Conservation (phyloP, 2,888 invertebrate species). For the Leucophora obtusa region DNA sequence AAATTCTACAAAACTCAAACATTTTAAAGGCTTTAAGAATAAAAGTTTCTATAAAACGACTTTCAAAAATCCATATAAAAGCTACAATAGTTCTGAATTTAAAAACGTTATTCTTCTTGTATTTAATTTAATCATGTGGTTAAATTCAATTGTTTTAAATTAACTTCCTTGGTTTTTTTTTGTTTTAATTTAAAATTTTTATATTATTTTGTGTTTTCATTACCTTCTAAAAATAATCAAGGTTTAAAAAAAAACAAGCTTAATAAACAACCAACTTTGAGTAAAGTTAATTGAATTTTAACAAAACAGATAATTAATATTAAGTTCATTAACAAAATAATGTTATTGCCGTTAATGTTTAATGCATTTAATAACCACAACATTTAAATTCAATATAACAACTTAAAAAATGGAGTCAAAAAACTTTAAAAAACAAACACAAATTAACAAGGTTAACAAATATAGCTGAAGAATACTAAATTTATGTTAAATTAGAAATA, state of each 20-base stretch:
- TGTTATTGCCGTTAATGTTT: slow-evolving; percentile 42
- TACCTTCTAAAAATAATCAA: slow-evolving; percentile 12
- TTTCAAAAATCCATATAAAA: too few relatives aligned
- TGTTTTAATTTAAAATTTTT: not conserved
- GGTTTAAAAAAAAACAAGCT: not conserved
- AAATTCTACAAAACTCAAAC: too few relatives aligned
- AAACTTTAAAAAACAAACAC: slow-evolving; percentile 1
- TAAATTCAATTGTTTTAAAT: not conserved
- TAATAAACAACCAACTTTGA: not conserved
- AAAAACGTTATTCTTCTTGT: not conserved
- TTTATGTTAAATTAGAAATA: not conserved
- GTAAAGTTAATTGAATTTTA: not conserved
- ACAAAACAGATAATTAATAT: not conserved
- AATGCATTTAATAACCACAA: slow-evolving; percentile 18
- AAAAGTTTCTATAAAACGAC: too few relatives aligned
- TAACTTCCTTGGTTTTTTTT: not conserved
- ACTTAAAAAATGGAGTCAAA: not conserved
- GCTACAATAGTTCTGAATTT: too few relatives aligned
- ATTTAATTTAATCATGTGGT: not conserved
- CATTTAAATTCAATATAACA: not conserved
- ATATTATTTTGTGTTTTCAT: not conserved
- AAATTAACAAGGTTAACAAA: not conserved
- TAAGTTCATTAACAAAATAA: slow-evolving; percentile 51
- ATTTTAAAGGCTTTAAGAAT: too few relatives aligned
- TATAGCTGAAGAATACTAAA: not conserved